These are phyloP conservation scores for Phengaris alcon DNA, from an alignment of 2,888 invertebrate genomes.

Conservation along the genomic window DNA sequence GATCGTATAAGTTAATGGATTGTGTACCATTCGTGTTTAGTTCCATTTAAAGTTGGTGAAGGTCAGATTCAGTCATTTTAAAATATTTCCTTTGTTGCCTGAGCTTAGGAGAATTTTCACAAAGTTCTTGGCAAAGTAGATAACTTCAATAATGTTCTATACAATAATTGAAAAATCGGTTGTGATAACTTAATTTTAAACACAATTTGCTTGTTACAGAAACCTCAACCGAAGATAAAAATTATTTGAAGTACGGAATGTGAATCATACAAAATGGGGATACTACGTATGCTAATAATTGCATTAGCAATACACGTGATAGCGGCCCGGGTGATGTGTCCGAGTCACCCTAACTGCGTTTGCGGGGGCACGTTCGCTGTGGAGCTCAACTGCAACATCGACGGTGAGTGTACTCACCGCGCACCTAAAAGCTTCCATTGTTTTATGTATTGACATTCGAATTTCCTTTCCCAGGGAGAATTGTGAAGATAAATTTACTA, in stretches of 20 bases:
- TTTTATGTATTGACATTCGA: slow-evolving; percentile 23
- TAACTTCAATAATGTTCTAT: too few relatives aligned
- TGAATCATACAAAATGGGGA: slow-evolving; percentile 51
- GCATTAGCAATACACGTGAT: slow-evolving; percentile 64
- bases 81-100: slow-evolving; percentile 4
- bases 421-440: slow-evolving; percentile 30
- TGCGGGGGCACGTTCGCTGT: slow-evolving; percentile 69
- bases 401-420: slow-evolving; percentile 64
- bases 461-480: slow-evolving; percentile 51
- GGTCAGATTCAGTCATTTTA: slow-evolving; percentile 3
- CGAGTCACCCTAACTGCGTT: slow-evolving; percentile 73
- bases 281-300: slow-evolving; percentile 56
- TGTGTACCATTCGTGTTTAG: slow-evolving; percentile 10
- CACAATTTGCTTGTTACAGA: neutral
- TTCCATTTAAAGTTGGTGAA: slow-evolving; percentile 1
- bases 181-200: neutral
- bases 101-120: neutral
- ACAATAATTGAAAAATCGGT: neutral
- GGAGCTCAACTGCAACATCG: slow-evolving; percentile 73
- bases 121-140: neutral
- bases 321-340: slow-evolving; percentile 64
- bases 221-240: slow-evolving; percentile 16
- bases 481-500: slow-evolving; percentile 64
- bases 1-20: neutral
- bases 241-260: slow-evolving; percentile 14